Evolutionary conservation across 2,797 vertebrate species (phyloP).

Genomic region (Poliocrania exsul): DNA sequence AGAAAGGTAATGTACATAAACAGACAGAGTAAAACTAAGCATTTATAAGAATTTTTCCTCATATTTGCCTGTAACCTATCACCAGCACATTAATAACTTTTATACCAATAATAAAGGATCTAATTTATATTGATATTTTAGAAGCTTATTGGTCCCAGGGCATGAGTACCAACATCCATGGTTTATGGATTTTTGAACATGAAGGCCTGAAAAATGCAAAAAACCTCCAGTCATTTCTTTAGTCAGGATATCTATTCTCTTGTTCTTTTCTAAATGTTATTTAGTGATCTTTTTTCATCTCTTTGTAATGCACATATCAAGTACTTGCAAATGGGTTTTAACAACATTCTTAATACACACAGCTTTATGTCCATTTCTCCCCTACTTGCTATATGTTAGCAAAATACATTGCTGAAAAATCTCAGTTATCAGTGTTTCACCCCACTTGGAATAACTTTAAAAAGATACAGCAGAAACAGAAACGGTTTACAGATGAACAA

Average conservation of each 20-base stretch:
- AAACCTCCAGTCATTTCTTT: background rate
- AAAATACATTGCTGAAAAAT: background rate
- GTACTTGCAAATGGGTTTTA: background rate
- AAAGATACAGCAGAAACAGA: background rate
- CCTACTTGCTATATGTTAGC: background rate
- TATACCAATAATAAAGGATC: background rate
- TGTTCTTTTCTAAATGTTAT: background rate
- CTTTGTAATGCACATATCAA: background rate
- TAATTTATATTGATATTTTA: constrained; percentile 12
- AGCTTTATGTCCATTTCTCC: background rate
- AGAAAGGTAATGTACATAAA: background rate
- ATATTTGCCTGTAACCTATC: background rate
- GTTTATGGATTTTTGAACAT: background rate
- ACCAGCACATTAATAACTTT: background rate
- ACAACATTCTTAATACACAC: background rate
- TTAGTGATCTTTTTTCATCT: background rate
- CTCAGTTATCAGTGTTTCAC: background rate
- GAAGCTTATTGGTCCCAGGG: background rate
- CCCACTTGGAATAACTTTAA: background rate
- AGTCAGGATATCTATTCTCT: background rate
- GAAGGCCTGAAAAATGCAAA: background rate
- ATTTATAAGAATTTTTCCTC: background rate
- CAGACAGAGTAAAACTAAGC: background rate
- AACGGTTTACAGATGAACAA: background rate
- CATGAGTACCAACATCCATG: background rate